Base-by-base conservation (phyloP, 1,140 invertebrate genomes). In the Pararge aegeria region DNA sequence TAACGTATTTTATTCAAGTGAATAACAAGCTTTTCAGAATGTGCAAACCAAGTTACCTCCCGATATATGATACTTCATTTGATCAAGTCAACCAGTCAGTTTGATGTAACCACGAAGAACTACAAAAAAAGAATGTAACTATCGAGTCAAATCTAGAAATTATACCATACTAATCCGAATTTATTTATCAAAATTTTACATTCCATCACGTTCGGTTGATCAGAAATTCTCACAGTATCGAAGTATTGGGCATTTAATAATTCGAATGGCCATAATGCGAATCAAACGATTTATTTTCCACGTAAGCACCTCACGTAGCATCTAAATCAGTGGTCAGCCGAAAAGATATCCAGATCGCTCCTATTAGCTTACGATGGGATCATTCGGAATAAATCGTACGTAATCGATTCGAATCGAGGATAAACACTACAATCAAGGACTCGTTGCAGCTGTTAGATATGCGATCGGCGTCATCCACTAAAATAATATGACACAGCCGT, bases 401-500 rank as follows among this genome's bases (percentile, higher is more conserved):
- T 80, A 84, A 86, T 86, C 83, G 83, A 87, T 86, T 86, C 78
- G 75, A 79, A 87, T 88, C 75, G 85, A 71, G 68, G 62, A 73
- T 89, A 89, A 89, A 89, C 67, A 89, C 86, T 89, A 78, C 83
- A 86, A 89, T 89, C 80, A 84, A 70, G 64, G 49, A 71, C 68
- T 66, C 54, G 70, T 68, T 78, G 86, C 86, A 89, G 83, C 83
- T 87, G 86, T 83, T 84, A 81, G 80, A 79, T 75, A 77, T 73
- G 71, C 78, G 78, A 82, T 78, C 81, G 73, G 70, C 83, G 86
- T 81, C 82, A 83, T 83, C 86, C 83, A 85, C 83, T 87, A 85
- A 86, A 86, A 86, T 83, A 87, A 87, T 89, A 87, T 86, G 86
- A 87, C 86, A 87, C 75, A 87, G 83, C 82, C 83, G 55, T 68